Evolutionary conservation across 1,140 invertebrate genomes (phyloP), one percentile per base, ranked within the genome.

Genomic region (Eriocheir sinensis): DNA sequence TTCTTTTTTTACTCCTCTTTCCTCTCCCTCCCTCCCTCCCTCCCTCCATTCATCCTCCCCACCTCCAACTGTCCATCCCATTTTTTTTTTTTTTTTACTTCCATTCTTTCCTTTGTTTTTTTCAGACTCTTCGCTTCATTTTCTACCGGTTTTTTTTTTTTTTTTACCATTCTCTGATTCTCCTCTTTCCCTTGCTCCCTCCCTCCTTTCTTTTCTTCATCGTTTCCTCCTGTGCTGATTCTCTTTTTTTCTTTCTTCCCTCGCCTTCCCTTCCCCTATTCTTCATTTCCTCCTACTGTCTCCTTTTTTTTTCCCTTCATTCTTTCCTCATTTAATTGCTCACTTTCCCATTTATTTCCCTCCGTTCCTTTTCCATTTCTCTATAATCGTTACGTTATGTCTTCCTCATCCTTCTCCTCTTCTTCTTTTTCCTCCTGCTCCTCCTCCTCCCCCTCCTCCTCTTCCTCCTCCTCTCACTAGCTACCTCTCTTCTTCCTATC

Each of bases 141-240:
- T n/a, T 3, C 80, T 4, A 12, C 1, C 36, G 12, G 12, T n/a
- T n/a, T 81, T 27, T 15, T 72, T 72, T n/a, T n/a, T 72, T 72
- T n/a, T 72, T n/a, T 72, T n/a, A 15, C 60, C n/a, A 12, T 72
- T n/a, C n/a, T n/a, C 32, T 32, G 12, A 12, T 72, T n/a, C n/a
- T n/a, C n/a, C 60, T 72, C 60, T 72, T n/a, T 72, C 60, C n/a
- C 60, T 72, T n/a, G 12, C 60, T 72, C 60, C n/a, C 60, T 72
- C 60, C n/a, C 60, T 15, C n/a, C 4, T 27, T 15, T 72, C 60
- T n/a, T 21, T 48, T 8, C 44, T 8, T 21, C 60, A n/a, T n/a
- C 60, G 27, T n/a, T 72, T 21, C 60, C 60, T 12, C n/a, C 27
- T n/a, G 21, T n/a, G 2, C 60, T n/a, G 60, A n/a, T n/a, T n/a